These are phyloP conservation scores for Conus betulinus DNA, from an alignment of 1,140 invertebrate genomes.

Conservation along the genomic window DNA sequence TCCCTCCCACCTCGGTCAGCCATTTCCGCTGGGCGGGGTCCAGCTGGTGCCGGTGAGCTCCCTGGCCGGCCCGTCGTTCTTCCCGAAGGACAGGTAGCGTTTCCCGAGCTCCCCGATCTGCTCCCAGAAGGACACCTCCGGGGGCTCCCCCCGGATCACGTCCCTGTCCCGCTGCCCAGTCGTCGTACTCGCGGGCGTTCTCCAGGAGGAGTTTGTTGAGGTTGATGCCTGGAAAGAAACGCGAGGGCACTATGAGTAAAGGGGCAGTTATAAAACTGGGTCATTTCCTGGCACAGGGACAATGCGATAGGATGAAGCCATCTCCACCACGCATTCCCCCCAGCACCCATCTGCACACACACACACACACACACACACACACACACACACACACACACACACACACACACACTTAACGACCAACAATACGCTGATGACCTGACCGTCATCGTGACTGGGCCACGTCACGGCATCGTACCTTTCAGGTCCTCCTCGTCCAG, in stretches of 20 bases:
- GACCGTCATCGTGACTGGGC: too few species aligned
- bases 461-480: not conserved
- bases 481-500: conserved; percentile 17
- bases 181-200: conserved; percentile 29
- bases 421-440: too few species aligned
- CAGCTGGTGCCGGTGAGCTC: conserved; percentile 18
- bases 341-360: too few species aligned
- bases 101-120: conserved; percentile 25
- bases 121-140: conserved; percentile 27
- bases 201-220: conserved; percentile 19
- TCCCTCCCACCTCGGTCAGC: not conserved
- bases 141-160: not conserved
- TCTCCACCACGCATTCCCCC: too few species aligned
- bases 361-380: too few species aligned
- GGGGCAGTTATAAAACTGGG: too few species aligned
- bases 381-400: too few species aligned
- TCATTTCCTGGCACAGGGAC: too few species aligned
- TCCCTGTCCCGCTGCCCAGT: conserved; percentile 30
- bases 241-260: too few species aligned
- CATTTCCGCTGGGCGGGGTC: conserved; percentile 17
- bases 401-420: too few species aligned
- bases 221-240: not conserved
- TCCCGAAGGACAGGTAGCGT: conserved; percentile 24
- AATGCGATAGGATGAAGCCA: too few species aligned
- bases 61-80: conserved; percentile 13